Evolutionary conservation across 2,888 invertebrate species (phyloP).

Genomic region (Hetaerina titia): DNA sequence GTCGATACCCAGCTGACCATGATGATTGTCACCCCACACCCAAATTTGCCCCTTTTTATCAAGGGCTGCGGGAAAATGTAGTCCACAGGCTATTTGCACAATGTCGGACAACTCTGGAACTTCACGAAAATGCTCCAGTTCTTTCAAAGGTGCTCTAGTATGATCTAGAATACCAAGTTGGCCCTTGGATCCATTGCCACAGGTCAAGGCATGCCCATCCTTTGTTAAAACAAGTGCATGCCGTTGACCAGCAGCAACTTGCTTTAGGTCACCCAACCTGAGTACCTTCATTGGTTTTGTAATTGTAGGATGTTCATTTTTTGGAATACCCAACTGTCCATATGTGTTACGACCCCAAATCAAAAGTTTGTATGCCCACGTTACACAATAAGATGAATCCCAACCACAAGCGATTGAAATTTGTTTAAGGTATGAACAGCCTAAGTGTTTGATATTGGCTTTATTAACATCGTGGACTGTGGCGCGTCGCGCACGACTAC

Average conservation of each 20-base stretch:
- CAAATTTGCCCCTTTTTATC: constrained; percentile 81
- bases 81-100: constrained; percentile 86
- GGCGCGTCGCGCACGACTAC: no score
- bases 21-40: constrained; percentile 91
- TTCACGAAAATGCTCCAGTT: constrained; percentile 59
- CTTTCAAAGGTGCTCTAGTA: constrained; percentile 31
- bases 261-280: constrained; percentile 77
- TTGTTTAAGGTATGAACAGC: no score
- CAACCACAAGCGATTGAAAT: constrained; percentile 89
- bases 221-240: constrained; percentile 84
- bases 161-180: constrained; percentile 80
- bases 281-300: constrained; percentile 44
- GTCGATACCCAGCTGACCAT: constrained; percentile 86
- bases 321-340: constrained; percentile 84
- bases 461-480: no score
- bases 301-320: constrained; percentile 43
- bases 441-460: no score
- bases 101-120: constrained; percentile 75
- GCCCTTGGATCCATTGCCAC: constrained; percentile 85
- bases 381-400: constrained; percentile 89
- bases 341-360: constrained; percentile 91
- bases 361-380: constrained; percentile 84
- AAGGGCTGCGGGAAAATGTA: constrained; percentile 86
- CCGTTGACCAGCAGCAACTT: constrained; percentile 84
- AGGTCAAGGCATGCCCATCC: constrained; percentile 82